Base-by-base conservation (phyloP, 2,888 invertebrate genomes). In the Mermis nigrescens region DNA sequence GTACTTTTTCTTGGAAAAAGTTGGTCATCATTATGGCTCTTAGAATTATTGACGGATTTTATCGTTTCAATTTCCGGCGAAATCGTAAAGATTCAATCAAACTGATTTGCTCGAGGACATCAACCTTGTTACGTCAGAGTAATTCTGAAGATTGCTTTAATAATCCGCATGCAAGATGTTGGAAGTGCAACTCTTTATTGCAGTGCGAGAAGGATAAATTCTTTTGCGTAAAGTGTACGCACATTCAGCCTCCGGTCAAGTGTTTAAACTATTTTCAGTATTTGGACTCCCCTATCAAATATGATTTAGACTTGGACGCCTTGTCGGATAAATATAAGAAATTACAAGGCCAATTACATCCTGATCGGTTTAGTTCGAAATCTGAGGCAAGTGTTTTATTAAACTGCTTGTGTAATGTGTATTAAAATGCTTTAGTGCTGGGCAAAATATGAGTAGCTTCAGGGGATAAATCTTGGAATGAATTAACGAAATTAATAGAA, bases 311-410 rank as follows among this genome's bases (percentile, higher is more conserved):
- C 66, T 72, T 77, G 29, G 77, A 76, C 54, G 76, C 79, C 26
- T 73, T 92, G 60, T 80, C 83, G 0, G 78, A 77, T 56, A 82
- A 79, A 63, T 89, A 84, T 72, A 82, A 83, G 64, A 77, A 82
- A 57, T 73, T 91, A 57, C 92, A 92, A 72, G 82, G 79, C 66
- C 73, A 81, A 64, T 78, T 91, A 59, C 92, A 92, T 77, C 92
- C 92, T 0, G 92, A 92, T 73, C 86, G 85, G 75, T 90, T 82
- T 75, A 81, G 81, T 57, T 83, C 81, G 66, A 85, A 80, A 81
- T 83, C 76, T 64, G 76, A 79, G 72, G 79, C 77, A 68, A 73
- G 46, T 31, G 29, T 15, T 19, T 7, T 54, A 58, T 32, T 26
- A 24, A 28, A 3, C n/a, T 15, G 24, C n/a, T 57, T 61, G 51